phyloP scores from a whole-genome alignment of 2,888 invertebrate genomes.

The Eremobia ochroleuca region DNA sequence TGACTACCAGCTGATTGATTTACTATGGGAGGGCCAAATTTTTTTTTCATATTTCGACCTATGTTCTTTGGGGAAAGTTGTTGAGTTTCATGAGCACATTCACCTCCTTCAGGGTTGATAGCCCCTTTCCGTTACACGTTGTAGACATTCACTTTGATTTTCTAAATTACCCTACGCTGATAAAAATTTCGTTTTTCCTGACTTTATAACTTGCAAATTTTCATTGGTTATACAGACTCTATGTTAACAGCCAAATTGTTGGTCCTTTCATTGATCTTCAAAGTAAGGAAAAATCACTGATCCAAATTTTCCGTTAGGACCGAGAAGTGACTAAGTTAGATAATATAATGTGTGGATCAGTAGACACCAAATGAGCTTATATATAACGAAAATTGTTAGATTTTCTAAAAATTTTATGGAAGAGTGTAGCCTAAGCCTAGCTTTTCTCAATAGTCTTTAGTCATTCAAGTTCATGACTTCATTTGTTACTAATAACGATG shows the following conservation, averaged over 20 bases:
- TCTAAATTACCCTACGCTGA: neutral
- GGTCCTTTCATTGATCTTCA: neutral
- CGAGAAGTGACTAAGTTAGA: neutral
- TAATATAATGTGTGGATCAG: neutral
- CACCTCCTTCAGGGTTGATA: too few species aligned
- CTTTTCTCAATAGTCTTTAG: constrained; percentile 11
- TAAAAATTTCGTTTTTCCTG: neutral
- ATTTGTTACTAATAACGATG: constrained; percentile 36
- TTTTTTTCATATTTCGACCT: too few species aligned
- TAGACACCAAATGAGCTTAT: neutral
- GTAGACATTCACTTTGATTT: neutral
- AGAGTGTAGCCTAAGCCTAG: neutral
- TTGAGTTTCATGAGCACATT: too few species aligned
- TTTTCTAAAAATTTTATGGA: neutral
- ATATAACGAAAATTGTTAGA: neutral
- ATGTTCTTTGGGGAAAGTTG: too few species aligned
- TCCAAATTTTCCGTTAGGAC: neutral
- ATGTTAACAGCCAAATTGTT: neutral
- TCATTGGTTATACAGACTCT: neutral
- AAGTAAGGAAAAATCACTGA: neutral
- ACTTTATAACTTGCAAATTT: too few species aligned
- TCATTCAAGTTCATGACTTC: constrained; percentile 50
- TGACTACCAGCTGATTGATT: too few species aligned
- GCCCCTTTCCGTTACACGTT: too few species aligned
- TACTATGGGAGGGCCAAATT: too few species aligned